Conservation (phyloP, 1,140 invertebrate species). For the Chrysomallon squamiferum region DNA sequence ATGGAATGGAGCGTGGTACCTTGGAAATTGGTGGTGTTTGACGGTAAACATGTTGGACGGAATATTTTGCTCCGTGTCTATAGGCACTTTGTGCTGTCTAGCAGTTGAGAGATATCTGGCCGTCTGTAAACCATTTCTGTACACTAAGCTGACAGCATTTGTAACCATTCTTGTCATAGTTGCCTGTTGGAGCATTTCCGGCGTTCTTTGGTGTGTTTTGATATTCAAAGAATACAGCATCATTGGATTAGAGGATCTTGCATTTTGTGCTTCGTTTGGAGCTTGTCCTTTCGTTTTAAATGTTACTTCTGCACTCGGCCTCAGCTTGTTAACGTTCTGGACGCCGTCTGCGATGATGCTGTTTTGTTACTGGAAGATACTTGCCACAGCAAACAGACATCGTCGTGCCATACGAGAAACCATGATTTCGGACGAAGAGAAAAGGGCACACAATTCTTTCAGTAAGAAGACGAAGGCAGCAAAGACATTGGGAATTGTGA, state of each 20-base stretch:
- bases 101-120: slow-evolving; percentile 95
- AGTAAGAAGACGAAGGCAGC: slow-evolving; percentile 93
- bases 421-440: too few relatives aligned
- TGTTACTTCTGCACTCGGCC: slow-evolving; percentile 54
- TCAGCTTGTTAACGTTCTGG: slow-evolving; percentile 86
- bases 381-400: background rate
- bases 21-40: slow-evolving; percentile 93
- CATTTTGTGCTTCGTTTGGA: background rate
- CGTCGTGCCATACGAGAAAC: background rate
- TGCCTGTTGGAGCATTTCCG: slow-evolving; percentile 90
- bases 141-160: slow-evolving; percentile 83
- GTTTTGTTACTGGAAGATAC: slow-evolving; percentile 89
- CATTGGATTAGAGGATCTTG: background rate
- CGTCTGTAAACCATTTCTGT: slow-evolving; percentile 96
- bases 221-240: slow-evolving; percentile 69
- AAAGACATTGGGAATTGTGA: slow-evolving; percentile 93
- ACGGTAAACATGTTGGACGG: slow-evolving; percentile 98
- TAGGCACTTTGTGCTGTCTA: slow-evolving; percentile 95
- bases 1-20: slow-evolving; percentile 77
- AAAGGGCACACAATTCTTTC: too few relatives aligned
- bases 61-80: slow-evolving; percentile 96
- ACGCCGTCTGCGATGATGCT: slow-evolving; percentile 93
- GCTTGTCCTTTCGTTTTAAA: slow-evolving; percentile 68
- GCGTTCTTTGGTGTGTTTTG: slow-evolving; percentile 92
- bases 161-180: slow-evolving; percentile 83